phyloP scores from a whole-genome alignment of 2,113 vertebrate species.

The Mesoclemmys tuberculata region DNA sequence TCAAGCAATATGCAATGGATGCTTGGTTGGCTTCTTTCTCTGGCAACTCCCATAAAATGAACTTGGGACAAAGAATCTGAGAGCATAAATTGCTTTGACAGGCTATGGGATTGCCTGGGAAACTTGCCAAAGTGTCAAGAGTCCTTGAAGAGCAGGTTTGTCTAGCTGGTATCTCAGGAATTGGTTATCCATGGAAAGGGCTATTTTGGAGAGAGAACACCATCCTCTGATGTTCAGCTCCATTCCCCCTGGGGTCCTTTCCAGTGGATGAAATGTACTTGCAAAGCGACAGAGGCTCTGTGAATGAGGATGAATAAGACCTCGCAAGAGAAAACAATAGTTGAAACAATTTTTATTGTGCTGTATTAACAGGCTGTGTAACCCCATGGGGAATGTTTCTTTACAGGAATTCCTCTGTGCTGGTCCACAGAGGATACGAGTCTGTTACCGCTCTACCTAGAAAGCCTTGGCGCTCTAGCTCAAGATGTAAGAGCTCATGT shows the following conservation, averaged over 20 bases:
- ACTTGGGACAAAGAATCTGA: not conserved
- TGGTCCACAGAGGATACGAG: not conserved
- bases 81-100: not conserved
- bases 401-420: not conserved
- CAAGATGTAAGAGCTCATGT: not conserved
- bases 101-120: rapidly evolving
- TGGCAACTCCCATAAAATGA: not conserved
- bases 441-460: not conserved
- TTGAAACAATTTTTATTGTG: not conserved
- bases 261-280: not conserved
- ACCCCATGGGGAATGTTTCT: not conserved
- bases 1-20: not conserved
- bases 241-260: not conserved
- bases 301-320: not conserved
- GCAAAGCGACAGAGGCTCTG: not conserved
- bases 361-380: not conserved
- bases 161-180: not conserved
- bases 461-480: too few species aligned
- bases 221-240: not conserved
- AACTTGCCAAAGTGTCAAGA: not conserved
- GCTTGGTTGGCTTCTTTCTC: not conserved
- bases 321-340: not conserved
- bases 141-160: not conserved
- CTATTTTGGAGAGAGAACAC: not conserved
- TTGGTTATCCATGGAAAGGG: not conserved